A percentile compares a stretch with the other conserved stretches of the same genome.
phyloP scores from a whole-genome alignment of 2,113 vertebrate genomes.

The Plecotus auritus region DNA sequence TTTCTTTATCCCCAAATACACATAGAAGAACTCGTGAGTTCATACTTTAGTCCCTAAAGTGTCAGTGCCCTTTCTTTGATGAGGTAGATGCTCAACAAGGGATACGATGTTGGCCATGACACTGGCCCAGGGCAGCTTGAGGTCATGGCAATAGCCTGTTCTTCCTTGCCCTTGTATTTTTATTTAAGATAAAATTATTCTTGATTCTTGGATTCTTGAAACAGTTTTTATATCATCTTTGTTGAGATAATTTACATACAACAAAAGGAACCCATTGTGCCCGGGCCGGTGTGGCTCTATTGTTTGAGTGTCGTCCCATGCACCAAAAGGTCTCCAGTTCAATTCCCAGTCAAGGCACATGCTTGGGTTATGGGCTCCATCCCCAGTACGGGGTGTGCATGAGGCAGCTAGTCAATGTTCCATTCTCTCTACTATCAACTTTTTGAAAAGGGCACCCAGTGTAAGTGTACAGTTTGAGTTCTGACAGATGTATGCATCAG shows the following conservation, averaged over 20 bases:
- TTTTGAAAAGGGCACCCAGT: background rate
- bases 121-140: background rate
- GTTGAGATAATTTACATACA: background rate
- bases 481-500: background rate
- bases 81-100: background rate
- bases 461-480: background rate
- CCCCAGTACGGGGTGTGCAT: background rate
- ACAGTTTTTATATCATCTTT: background rate
- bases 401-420: background rate
- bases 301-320: background rate
- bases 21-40: background rate
- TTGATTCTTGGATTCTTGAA: background rate
- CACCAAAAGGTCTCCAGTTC: background rate
- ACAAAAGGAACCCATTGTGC: background rate
- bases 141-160: background rate
- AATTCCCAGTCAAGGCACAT: background rate
- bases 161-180: background rate
- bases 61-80: background rate
- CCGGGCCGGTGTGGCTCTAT: background rate
- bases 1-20: background rate
- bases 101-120: background rate
- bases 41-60: background rate
- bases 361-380: background rate
- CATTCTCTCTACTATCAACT: background rate
- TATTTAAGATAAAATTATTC: background rate